Conservation (phyloP, 35 echinoderm and acorn worm species). For the Anneissia japonica region DNA sequence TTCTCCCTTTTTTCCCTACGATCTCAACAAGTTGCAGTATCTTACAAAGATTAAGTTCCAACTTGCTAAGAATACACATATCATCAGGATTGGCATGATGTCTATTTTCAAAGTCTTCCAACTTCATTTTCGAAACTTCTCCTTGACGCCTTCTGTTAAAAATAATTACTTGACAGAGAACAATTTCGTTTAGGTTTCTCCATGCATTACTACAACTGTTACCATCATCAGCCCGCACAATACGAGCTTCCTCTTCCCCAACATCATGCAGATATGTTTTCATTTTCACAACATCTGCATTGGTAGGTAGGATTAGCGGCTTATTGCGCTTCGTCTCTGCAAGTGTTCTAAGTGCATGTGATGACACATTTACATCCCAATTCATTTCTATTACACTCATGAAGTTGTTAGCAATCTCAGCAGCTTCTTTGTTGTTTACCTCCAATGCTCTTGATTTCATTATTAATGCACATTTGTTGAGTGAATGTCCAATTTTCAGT, state of each 20-base stretch:
- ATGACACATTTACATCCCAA: neutral
- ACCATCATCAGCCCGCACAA: neutral
- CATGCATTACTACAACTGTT: neutral
- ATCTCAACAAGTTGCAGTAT: neutral
- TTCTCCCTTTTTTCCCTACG: neutral
- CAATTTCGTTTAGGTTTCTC: neutral
- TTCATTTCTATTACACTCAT: neutral
- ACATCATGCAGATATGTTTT: neutral
- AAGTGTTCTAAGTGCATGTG: conserved; percentile 3
- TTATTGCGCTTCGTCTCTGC: neutral
- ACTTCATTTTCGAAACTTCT: neutral
- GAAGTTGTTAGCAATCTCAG: neutral
- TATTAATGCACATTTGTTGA: conserved; percentile 17
- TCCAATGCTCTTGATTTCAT: conserved; percentile 8
- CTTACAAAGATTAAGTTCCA: neutral
- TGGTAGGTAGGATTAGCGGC: conserved; percentile 3
- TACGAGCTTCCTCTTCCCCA: neutral
- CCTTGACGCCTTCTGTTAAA: conserved; percentile 1
- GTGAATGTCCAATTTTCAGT: conserved; percentile 5
- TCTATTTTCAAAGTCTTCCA: neutral
- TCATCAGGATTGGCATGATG: neutral
- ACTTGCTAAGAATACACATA: neutral
- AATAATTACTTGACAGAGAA: neutral
- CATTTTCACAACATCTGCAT: conserved; percentile 27
- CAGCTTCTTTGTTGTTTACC: neutral